These are phyloP conservation scores for Heliocidaris erythrogramma DNA, from an alignment of 35 echinoderm and acorn worm species.

Conservation along the genomic window DNA sequence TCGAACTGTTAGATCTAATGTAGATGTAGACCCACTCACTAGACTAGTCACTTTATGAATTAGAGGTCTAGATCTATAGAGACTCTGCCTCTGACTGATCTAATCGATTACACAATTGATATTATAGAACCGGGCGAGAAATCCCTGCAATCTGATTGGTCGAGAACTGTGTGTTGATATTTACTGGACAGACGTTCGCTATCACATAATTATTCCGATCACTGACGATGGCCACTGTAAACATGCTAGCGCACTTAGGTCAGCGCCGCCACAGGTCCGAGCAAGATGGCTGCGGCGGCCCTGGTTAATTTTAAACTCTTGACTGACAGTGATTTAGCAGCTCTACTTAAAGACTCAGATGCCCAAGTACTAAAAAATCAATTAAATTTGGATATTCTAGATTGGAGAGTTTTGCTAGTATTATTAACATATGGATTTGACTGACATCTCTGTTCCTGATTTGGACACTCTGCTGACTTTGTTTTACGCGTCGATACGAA, in stretches of 20 bases:
- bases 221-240: neutral
- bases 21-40: too few species aligned
- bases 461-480: constrained; percentile 12
- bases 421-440: constrained; percentile 10
- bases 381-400: constrained; percentile 20
- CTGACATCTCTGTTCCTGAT: neutral
- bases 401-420: constrained; percentile 6
- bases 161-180: neutral
- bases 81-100: too few species aligned
- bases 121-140: neutral
- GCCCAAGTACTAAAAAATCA: constrained; percentile 20
- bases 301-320: constrained; percentile 24
- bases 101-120: too few species aligned
- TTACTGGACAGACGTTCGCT: constrained; percentile 1
- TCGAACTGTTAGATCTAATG: too few species aligned
- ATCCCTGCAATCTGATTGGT: neutral
- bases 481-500: neutral
- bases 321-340: constrained; percentile 1
- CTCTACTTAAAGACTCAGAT: constrained; percentile 1
- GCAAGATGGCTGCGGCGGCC: too few species aligned
- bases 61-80: too few species aligned
- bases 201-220: neutral
- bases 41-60: too few species aligned
- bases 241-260: neutral
- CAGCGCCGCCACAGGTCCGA: neutral